Evolutionary conservation across 2,888 invertebrate genomes (phyloP).

Genomic region (Lithophane leautieri): DNA sequence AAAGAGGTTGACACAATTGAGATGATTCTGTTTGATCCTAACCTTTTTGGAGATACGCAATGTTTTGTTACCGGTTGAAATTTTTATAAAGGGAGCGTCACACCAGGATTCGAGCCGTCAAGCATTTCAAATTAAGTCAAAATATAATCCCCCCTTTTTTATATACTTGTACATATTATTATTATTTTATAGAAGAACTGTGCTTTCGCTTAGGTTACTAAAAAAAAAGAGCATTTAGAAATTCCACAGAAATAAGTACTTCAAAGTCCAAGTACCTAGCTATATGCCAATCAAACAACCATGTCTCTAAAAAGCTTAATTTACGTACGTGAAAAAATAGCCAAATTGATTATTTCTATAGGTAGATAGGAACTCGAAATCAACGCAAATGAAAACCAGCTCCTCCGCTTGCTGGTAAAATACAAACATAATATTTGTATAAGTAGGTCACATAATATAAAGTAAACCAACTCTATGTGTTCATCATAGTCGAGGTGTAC

Average conservation of each 20-base stretch:
- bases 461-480: slow-evolving; percentile 43
- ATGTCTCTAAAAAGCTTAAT: neutral
- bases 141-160: too few species aligned
- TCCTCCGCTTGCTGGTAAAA: too few species aligned
- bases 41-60: slow-evolving; percentile 17
- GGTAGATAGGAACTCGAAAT: neutral
- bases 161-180: too few species aligned
- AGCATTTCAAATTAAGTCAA: neutral
- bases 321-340: neutral
- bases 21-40: slow-evolving; percentile 32
- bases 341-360: neutral
- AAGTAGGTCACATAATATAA: slow-evolving; percentile 30
- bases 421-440: neutral
- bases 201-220: too few species aligned
- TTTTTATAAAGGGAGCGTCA: neutral
- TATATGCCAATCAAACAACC: neutral
- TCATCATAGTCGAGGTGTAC: too few species aligned
- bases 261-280: neutral
- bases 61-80: neutral
- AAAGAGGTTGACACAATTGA: slow-evolving; percentile 39
- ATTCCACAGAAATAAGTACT: neutral
- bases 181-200: too few species aligned
- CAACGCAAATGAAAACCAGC: too few species aligned
- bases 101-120: too few species aligned
- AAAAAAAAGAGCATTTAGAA: neutral